Percentiles rank a stretch among this genome's conserved stretches.
These are phyloP conservation scores for Zaprionus kolodkinae DNA, from an alignment of 1,140 invertebrate species.

Conservation along the genomic window DNA sequence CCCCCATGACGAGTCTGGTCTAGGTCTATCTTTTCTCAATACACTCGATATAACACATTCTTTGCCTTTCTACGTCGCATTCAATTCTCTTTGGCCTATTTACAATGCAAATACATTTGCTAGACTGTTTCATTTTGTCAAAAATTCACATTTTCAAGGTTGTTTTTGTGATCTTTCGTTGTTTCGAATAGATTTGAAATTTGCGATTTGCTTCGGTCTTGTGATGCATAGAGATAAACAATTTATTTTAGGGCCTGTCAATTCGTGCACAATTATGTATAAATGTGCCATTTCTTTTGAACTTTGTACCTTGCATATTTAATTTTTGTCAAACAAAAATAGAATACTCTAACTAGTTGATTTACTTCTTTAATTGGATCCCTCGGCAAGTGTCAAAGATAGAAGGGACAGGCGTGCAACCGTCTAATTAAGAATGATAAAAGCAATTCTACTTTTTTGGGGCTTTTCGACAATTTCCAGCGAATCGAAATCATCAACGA, in stretches of 20 bases:
- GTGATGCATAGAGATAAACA: slow-evolving; percentile 7
- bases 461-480: slow-evolving; percentile 38
- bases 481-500: slow-evolving; percentile 9
- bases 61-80: slow-evolving; percentile 1
- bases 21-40: not conserved
- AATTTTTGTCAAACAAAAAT: not conserved
- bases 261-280: not conserved
- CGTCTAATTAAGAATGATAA: slow-evolving; percentile 59
- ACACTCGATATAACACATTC: not conserved
- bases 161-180: slow-evolving; percentile 3
- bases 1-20: not conserved
- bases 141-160: slow-evolving; percentile 45
- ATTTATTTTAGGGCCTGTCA: slow-evolving; percentile 8
- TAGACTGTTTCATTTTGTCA: slow-evolving; percentile 8
- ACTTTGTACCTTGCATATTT: not conserved
- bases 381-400: slow-evolving; percentile 1
- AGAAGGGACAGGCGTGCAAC: slow-evolving; percentile 25
- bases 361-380: slow-evolving; percentile 6
- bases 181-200: slow-evolving; percentile 23
- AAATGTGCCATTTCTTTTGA: slow-evolving; percentile 1
- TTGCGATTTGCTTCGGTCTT: slow-evolving; percentile 18
- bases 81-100: not conserved
- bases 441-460: slow-evolving; percentile 45
- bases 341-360: not conserved
- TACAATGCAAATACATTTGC: slow-evolving; percentile 12